phyloP scores from a whole-genome alignment of 2,113 vertebrate species.

The Notarius lentiginosus region DNA sequence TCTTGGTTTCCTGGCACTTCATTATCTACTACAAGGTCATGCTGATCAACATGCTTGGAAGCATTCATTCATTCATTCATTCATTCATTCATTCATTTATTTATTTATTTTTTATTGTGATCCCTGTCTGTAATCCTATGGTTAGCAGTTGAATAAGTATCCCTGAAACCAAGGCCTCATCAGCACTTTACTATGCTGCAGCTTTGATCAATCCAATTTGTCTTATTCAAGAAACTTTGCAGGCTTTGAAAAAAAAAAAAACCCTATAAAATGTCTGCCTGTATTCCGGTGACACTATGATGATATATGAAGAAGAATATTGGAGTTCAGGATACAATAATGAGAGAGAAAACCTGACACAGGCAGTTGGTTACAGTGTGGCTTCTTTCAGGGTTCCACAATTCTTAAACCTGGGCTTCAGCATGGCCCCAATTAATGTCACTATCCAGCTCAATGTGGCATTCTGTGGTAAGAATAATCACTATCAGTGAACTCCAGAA shows the following conservation, averaged over 20 bases:
- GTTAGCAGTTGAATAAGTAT: neutral
- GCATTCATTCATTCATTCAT: neutral
- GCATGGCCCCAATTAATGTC: slow-evolving; percentile 41
- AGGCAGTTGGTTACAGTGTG: slow-evolving; percentile 15
- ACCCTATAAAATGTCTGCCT: neutral
- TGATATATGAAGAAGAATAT: slow-evolving; percentile 53
- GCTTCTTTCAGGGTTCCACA: slow-evolving; percentile 29
- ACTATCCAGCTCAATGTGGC: slow-evolving; percentile 20
- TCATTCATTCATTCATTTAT: neutral
- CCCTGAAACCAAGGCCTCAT: neutral
- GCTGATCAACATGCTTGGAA: slow-evolving; percentile 6
- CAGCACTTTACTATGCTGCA: neutral
- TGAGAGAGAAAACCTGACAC: slow-evolving; percentile 46
- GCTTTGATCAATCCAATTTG: slow-evolving; percentile 10
- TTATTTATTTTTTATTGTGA: no score
- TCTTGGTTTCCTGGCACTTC: neutral
- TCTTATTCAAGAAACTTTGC: neutral
- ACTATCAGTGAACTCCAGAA: slow-evolving; percentile 25
- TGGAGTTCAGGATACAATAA: slow-evolving; percentile 30
- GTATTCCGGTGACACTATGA: slow-evolving; percentile 33
- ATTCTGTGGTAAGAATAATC: slow-evolving; percentile 8
- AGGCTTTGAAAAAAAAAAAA: neutral
- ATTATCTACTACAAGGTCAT: neutral
- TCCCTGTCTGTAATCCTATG: neutral
- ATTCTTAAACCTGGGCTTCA: neutral